Conservation (phyloP, 2,888 invertebrate genomes). For the Caenorhabditis macrosperma region DNA sequence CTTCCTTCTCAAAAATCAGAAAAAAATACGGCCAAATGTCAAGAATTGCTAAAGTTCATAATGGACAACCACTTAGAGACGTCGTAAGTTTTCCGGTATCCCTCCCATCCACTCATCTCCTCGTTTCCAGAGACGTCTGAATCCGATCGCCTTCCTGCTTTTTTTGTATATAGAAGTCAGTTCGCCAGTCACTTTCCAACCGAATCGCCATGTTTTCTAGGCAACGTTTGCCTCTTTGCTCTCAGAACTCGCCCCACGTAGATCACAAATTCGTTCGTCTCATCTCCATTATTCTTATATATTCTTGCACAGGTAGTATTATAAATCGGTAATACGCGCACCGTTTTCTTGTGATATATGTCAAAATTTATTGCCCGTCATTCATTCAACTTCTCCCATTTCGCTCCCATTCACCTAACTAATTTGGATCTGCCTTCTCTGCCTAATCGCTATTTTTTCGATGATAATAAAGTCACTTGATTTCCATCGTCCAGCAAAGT, state of each 20-base stretch:
- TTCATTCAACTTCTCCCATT: neutral
- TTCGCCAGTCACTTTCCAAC: constrained; percentile 6
- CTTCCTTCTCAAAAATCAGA: constrained; percentile 41
- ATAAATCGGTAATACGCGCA: constrained; percentile 44
- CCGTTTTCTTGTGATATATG: constrained; percentile 47
- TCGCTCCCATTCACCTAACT: neutral
- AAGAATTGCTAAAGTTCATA: constrained; percentile 75
- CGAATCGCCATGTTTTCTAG: constrained; percentile 34
- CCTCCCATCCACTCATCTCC: neutral
- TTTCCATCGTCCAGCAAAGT: no score
- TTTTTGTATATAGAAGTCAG: constrained; percentile 38
- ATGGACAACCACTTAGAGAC: constrained; percentile 77
- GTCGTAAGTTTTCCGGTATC: constrained; percentile 67
- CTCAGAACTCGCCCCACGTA: neutral
- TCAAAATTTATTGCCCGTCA: neutral
- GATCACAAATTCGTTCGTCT: neutral
- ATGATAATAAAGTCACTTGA: neutral
- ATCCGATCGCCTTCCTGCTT: neutral
- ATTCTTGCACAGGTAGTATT: constrained; percentile 43
- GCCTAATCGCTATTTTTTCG: neutral
- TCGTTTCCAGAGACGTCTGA: constrained; percentile 41
- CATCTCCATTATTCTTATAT: neutral
- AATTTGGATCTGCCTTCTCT: neutral
- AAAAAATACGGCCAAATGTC: constrained; percentile 43
- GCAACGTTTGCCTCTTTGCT: constrained; percentile 15